Conservation (phyloP, 2,888 invertebrate genomes). For the Sarcophaga carnaria region DNA sequence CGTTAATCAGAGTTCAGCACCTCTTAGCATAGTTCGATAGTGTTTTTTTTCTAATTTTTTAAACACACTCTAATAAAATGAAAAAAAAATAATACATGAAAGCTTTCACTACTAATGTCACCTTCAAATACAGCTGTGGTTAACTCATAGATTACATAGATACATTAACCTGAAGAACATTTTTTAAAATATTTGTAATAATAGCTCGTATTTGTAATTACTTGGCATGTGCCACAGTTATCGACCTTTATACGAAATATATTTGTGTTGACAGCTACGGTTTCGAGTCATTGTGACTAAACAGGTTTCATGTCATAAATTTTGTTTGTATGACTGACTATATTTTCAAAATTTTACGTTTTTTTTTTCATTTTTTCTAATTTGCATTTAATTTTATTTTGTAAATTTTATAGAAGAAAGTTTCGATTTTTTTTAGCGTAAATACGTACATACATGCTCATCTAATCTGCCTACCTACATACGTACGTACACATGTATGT, state of each 20-base stretch:
- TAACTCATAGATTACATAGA: no score
- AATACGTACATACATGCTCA: not conserved
- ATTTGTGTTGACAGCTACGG: constrained; percentile 52
- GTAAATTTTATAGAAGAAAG: constrained; percentile 40
- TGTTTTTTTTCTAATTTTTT: constrained; percentile 24
- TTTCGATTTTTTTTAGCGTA: not conserved
- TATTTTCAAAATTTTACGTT: constrained; percentile 28
- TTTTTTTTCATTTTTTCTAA: constrained; percentile 43
- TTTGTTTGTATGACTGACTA: constrained; percentile 15
- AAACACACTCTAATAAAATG: not conserved
- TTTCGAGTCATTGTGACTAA: constrained; percentile 51
- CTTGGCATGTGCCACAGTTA: no score
- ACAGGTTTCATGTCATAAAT: constrained; percentile 58
- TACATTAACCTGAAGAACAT: no score
- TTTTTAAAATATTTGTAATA: no score
- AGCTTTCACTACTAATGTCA: constrained; percentile 24
- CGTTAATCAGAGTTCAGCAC: constrained; percentile 9
- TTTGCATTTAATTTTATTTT: constrained; percentile 64
- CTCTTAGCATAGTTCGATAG: not conserved
- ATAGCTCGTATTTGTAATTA: no score
- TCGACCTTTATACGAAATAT: no score
- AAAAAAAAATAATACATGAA: constrained; percentile 28
- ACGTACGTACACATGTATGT: no score
- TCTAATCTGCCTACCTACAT: no score
- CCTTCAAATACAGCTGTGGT: not conserved